Evolutionary conservation across 2,888 invertebrate genomes (phyloP), one percentile per base, ranked within the genome.

Genomic region (Saturnia pavonia): DNA sequence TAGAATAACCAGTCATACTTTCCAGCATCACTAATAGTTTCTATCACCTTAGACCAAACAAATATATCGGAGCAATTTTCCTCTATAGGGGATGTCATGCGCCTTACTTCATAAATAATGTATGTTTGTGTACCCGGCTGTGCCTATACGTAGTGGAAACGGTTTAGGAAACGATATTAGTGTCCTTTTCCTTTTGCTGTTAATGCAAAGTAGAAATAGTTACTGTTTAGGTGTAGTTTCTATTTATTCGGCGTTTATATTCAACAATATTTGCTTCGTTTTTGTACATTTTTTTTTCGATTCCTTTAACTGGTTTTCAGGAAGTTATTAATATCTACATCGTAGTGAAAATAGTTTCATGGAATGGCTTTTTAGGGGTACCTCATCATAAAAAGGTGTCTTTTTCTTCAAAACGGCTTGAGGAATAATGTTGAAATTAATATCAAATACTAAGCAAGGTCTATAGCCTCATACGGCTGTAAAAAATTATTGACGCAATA

Each of bases 81-180:
- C 68, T 67, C 69, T 67, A 70, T 54, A 70, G 42, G 48, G 60
- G 60, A 27, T 63, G 54, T 69, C 71, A 27, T 70, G 69, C 43
- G n/a, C 65, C 65, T 74, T 67, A 65, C 72, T 67, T 70, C 73
- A 76, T 76, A 73, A 72, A 77, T 78, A 70, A 79, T 77, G 74
- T 76, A 78, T 77, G 60, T 72, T 71, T 69, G 72, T 71, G 54
- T 77, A 71, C 75, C 73, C 69, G 69, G 45, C 67, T 67, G 67
- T 54, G 65, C 73, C 65, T 34, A 65, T 40, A 9, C 65, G 65
- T n/a, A n/a, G 67, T 66, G 71, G 68, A 74, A 67, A 71, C 48
- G 69, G 72, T 73, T 76, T 71, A 71, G 71, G 72, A 72, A 72
- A 72, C 68, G 72, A 72, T 74, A 76, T 76, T 71, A 75, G 65